Evolutionary conservation across 2,113 vertebrate species (phyloP).

Genomic region (Onychorhynchus coronatus): DNA sequence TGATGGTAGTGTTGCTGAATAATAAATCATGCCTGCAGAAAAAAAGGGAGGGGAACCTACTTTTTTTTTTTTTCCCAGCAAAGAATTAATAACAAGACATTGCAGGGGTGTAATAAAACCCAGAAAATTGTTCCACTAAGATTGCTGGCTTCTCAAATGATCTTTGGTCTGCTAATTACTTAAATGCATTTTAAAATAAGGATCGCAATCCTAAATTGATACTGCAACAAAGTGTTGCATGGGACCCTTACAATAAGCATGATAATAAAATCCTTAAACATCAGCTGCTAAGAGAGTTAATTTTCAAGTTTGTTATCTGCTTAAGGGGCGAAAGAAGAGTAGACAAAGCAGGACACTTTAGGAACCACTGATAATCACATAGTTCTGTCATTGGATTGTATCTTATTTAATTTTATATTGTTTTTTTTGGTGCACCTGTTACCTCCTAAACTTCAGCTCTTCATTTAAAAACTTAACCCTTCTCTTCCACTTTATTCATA

Average conservation of each 20-base stretch:
- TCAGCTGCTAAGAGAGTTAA: background rate
- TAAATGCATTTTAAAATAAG: background rate
- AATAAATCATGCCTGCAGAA: background rate
- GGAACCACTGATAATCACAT: background rate
- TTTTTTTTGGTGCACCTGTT: background rate
- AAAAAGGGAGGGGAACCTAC: rapidly evolving
- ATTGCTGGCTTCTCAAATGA: background rate
- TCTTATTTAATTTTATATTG: background rate
- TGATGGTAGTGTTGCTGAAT: background rate
- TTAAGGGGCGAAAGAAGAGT: background rate
- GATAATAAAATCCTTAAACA: background rate
- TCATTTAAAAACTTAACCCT: background rate
- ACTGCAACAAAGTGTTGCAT: background rate
- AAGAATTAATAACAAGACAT: background rate
- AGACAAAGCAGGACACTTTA: background rate
- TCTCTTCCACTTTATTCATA: background rate
- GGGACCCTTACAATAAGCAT: background rate
- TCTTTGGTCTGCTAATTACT: background rate
- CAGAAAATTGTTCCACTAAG: background rate
- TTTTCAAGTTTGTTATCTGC: background rate
- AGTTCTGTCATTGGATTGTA: background rate
- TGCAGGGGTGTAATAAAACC: background rate
- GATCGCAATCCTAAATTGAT: background rate
- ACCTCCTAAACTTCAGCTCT: background rate
- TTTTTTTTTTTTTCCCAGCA: background rate